A percentile compares a stretch with the other conserved stretches of the same genome.
These are phyloP conservation scores for Pectinophora gossypiella DNA, from an alignment of 1,140 invertebrate genomes.

Conservation along the genomic window DNA sequence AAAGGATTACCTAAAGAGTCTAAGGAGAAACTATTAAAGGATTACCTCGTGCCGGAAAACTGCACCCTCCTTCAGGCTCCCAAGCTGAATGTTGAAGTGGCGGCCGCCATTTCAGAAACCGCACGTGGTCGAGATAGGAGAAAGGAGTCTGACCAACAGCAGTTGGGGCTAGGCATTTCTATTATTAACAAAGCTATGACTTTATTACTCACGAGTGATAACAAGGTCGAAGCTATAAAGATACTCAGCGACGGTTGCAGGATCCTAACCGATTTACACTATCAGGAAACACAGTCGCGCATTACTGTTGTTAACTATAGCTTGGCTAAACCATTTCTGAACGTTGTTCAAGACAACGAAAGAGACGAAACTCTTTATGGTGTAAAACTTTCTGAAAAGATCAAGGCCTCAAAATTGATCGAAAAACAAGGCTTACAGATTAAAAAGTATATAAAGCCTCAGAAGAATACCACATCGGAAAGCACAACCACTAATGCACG, in stretches of 20 bases:
- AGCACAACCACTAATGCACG: not conserved
- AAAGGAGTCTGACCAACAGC: not conserved
- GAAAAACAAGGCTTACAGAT: constrained; percentile 7
- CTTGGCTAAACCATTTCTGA: constrained; percentile 2
- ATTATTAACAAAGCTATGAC: not conserved
- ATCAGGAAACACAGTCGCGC: not conserved
- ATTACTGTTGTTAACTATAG: not conserved
- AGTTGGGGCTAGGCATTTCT: not conserved
- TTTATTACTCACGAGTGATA: not conserved
- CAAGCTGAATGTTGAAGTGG: not conserved
- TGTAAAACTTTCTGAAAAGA: not conserved
- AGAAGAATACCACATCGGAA: not conserved
- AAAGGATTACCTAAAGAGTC: not conserved
- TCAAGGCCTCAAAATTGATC: not conserved
- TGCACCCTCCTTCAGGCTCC: not conserved
- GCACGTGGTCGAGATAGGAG: not conserved
- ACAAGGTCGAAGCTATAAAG: constrained; percentile 2
- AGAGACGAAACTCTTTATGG: constrained; percentile 5
- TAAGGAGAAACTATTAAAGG: not conserved
- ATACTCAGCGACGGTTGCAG: not conserved
- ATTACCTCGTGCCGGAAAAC: not conserved
- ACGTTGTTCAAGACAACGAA: constrained; percentile 1
- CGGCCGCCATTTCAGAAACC: not conserved
- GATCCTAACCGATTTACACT: not conserved
- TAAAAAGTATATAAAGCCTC: not conserved